Conservation (phyloP, 2,797 vertebrate genomes). For the Cyclopterus lumpus region DNA sequence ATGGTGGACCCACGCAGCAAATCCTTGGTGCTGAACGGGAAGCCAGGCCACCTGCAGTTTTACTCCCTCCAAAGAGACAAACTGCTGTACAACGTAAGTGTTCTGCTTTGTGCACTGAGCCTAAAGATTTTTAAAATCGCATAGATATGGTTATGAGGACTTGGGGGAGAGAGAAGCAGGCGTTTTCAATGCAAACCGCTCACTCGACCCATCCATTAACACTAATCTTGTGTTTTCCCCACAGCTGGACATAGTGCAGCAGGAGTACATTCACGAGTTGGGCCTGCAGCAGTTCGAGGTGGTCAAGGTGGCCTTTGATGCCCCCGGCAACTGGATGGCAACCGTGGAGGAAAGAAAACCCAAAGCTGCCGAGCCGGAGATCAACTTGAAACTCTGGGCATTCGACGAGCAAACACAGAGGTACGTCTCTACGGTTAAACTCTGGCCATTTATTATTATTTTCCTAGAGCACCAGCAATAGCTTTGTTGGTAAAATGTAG, state of each 20-base stretch:
- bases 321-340: slow-evolving; percentile 88
- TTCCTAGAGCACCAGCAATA: neutral
- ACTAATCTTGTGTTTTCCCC: too few relatives aligned
- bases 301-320: slow-evolving; percentile 86
- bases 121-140: neutral
- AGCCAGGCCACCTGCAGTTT: slow-evolving; percentile 96
- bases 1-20: slow-evolving; percentile 92
- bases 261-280: slow-evolving; percentile 89
- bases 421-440: slow-evolving; percentile 65
- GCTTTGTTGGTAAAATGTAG: neutral
- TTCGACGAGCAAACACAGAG: slow-evolving; percentile 90
- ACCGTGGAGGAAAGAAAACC: slow-evolving; percentile 91
- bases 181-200: neutral
- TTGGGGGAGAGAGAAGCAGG: neutral
- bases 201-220: too few relatives aligned
- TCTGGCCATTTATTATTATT: neutral
- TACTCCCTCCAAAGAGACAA: slow-evolving; percentile 93
- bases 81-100: slow-evolving; percentile 93
- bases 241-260: slow-evolving; percentile 96
- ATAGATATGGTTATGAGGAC: neutral
- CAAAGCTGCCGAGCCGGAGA: slow-evolving; percentile 82
- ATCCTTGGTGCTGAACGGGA: slow-evolving; percentile 95
- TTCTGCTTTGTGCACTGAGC: neutral
- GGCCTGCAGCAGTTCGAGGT: slow-evolving; percentile 90
- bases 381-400: slow-evolving; percentile 91